These are phyloP conservation scores for Creontiades dilutus DNA, from an alignment of 2,888 invertebrate genomes.

Conservation along the genomic window DNA sequence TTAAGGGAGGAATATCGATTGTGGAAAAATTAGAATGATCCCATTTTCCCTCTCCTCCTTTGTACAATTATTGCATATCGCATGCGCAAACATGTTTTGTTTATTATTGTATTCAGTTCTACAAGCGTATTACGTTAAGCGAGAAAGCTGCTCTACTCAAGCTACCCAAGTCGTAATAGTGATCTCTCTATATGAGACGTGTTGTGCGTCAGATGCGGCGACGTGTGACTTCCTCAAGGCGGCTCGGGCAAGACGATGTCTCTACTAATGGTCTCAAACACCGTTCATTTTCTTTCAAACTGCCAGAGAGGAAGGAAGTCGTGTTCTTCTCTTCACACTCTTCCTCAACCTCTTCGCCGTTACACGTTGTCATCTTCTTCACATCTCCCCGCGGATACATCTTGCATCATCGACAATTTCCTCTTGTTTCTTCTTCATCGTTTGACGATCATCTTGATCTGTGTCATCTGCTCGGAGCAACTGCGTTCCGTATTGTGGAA, in stretches of 20 bases:
- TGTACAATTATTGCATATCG: too few relatives aligned
- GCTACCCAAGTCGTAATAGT: too few relatives aligned
- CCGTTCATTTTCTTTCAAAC: neutral
- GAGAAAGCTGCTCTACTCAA: too few relatives aligned
- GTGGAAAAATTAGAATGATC: too few relatives aligned
- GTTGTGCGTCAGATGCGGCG: neutral
- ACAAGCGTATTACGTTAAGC: too few relatives aligned
- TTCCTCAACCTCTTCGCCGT: neutral
- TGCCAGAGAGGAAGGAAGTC: conserved; percentile 8
- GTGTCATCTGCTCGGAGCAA: conserved; percentile 30
- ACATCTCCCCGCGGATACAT: neutral
- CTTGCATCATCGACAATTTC: neutral
- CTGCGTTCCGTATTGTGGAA: conserved; percentile 20
- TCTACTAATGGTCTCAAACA: conserved; percentile 23
- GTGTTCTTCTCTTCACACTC: conserved; percentile 17
- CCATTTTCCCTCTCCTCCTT: too few relatives aligned
- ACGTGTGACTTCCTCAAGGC: conserved; percentile 36
- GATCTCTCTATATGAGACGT: neutral
- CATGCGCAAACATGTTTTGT: too few relatives aligned
- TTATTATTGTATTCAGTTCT: too few relatives aligned
- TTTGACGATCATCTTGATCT: neutral
- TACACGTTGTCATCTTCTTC: neutral
- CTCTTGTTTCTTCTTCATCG: conserved; percentile 18
- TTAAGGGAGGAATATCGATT: too few relatives aligned
- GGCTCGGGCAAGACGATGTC: neutral